Conservation (phyloP, 2,797 vertebrate genomes). For the Hippoglossus hippoglossus region DNA sequence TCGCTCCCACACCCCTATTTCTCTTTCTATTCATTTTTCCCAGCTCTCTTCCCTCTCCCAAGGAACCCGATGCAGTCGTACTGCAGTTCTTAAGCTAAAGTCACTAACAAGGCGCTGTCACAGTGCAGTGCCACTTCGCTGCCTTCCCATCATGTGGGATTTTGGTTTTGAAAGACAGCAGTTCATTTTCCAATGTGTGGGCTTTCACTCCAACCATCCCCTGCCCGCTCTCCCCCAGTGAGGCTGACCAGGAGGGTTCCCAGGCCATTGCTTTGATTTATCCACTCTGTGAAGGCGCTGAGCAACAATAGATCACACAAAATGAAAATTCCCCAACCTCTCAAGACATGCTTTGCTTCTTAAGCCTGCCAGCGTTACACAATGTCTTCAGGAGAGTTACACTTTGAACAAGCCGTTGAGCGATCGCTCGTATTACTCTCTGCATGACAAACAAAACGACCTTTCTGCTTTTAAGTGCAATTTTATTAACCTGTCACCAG, state of each 20-base stretch:
- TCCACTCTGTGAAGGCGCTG: conserved; percentile 58
- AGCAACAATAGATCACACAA: conserved; percentile 38
- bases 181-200: conserved; percentile 73
- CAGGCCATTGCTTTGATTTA: conserved; percentile 68
- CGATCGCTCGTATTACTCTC: neutral
- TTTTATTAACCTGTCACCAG: neutral
- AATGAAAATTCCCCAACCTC: conserved; percentile 31
- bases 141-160: conserved; percentile 77
- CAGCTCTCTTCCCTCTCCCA: conserved; percentile 36
- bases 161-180: conserved; percentile 73
- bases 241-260: conserved; percentile 63
- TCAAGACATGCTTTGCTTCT: neutral
- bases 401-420: neutral
- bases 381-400: conserved; percentile 5
- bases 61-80: conserved; percentile 56
- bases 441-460: neutral
- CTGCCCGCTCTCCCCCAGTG: conserved; percentile 29
- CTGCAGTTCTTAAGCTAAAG: conserved; percentile 75
- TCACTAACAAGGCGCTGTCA: conserved; percentile 81
- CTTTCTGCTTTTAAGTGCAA: neutral
- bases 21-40: conserved; percentile 50
- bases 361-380: conserved; percentile 1
- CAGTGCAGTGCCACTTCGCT: conserved; percentile 75
- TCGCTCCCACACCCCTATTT: conserved; percentile 15
- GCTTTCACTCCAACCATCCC: conserved; percentile 47